Evolutionary conservation across 2,888 invertebrate genomes (phyloP).

Genomic region (Cheiracanthium punctorium): DNA sequence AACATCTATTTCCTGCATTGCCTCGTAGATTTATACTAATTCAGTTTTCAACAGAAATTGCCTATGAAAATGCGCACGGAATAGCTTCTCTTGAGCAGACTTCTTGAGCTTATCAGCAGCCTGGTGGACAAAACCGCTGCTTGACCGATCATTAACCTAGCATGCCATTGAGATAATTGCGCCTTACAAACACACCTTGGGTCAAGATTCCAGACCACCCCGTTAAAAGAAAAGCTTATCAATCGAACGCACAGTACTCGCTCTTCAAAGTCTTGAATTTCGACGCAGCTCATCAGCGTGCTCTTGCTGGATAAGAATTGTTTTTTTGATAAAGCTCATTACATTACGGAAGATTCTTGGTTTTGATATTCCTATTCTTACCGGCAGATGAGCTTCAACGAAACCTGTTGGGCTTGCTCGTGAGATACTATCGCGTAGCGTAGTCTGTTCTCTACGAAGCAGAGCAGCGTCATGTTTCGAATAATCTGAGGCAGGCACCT

Average conservation of each 20-base stretch:
- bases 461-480: not conserved
- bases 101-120: no score
- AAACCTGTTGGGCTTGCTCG: not conserved
- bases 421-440: not conserved
- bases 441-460: not conserved
- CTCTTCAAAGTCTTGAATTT: no score
- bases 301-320: not conserved
- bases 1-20: no score
- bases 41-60: no score
- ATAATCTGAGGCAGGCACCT: no score
- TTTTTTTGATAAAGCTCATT: not conserved
- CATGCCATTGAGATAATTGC: not conserved
- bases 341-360: not conserved
- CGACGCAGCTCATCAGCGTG: no score
- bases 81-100: no score
- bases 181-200: not conserved
- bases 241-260: no score
- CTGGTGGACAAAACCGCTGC: no score
- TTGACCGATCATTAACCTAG: not conserved
- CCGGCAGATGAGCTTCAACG: not conserved
- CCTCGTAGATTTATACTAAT: no score
- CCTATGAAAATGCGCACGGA: no score
- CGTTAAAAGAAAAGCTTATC: no score
- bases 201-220: not conserved
- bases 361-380: not conserved